Percentiles rank a stretch among this genome's conserved stretches.
Conservation (phyloP, 2,113 vertebrate genomes). For the Xiphophorus hellerii region DNA sequence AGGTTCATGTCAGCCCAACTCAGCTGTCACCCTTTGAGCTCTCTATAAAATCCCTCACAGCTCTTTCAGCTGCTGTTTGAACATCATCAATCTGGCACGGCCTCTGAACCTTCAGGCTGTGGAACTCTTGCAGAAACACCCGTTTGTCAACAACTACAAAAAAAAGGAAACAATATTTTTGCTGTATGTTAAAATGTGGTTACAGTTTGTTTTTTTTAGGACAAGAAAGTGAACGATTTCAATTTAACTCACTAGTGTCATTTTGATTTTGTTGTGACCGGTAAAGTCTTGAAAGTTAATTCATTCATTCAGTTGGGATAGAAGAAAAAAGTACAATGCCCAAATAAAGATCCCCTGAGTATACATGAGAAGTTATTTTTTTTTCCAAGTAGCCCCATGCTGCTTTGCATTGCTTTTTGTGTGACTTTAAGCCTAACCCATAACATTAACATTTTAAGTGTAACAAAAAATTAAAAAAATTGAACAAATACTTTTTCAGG, state of each 20-base stretch:
- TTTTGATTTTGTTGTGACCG: not conserved
- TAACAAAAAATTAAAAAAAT: too few species aligned
- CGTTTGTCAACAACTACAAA: slow-evolving; percentile 3
- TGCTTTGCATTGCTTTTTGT: too few species aligned
- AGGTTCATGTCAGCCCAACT: slow-evolving; percentile 65
- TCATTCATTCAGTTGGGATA: too few species aligned
- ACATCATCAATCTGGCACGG: slow-evolving; percentile 61
- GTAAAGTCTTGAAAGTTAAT: not conserved
- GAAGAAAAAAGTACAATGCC: too few species aligned
- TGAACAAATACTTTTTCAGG: not conserved
- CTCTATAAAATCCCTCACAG: slow-evolving; percentile 69
- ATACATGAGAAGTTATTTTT: too few species aligned
- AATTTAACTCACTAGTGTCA: not conserved
- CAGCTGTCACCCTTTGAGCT: slow-evolving; percentile 70
- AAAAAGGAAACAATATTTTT: not conserved
- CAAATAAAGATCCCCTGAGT: too few species aligned
- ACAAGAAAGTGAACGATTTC: not conserved
- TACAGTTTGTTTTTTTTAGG: not conserved
- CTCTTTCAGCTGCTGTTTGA: slow-evolving; percentile 72
- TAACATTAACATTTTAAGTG: too few species aligned
- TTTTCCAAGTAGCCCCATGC: too few species aligned
- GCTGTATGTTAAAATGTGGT: not conserved
- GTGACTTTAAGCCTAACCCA: too few species aligned
- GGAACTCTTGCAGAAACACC: slow-evolving; percentile 12
- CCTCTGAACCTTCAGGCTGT: slow-evolving; percentile 45